A percentile compares a stretch with the other conserved stretches of the same genome.
Conservation (phyloP, 1,140 invertebrate species). For the Listronotus bonariensis region DNA sequence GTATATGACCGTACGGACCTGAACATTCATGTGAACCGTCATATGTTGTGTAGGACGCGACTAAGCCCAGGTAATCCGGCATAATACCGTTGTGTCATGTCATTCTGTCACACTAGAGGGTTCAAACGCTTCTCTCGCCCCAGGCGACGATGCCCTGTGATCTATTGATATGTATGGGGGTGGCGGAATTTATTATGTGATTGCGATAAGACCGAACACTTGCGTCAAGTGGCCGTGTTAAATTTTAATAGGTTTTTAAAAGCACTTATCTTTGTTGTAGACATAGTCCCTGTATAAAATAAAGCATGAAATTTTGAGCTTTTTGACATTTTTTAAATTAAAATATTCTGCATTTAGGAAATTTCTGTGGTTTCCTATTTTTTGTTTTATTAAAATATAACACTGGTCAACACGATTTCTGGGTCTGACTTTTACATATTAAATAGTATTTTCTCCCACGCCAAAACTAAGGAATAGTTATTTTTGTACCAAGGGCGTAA, state of each 20-base stretch:
- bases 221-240: conserved; percentile 26
- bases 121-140: conserved; percentile 32
- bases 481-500: no score
- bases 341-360: no score
- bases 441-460: no score
- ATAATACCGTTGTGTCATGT: conserved; percentile 55
- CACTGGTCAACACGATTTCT: no score
- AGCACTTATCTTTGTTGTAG: no score
- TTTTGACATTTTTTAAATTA: no score
- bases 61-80: conserved; percentile 52
- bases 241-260: conserved; percentile 18
- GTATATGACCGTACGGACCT: conserved; percentile 8
- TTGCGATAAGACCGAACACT: conserved; percentile 27
- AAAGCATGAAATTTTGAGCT: no score
- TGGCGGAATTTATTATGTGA: conserved; percentile 33
- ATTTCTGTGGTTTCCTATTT: no score
- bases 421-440: no score
- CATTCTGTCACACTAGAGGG: conserved; percentile 52
- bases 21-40: conserved; percentile 31
- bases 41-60: conserved; percentile 47
- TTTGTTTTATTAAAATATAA: no score
- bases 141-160: not conserved
- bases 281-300: no score
- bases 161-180: conserved; percentile 35
- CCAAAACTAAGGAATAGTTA: no score